Conservation (phyloP, 2,888 invertebrate genomes). For the Scrobipalpa atriplicella region DNA sequence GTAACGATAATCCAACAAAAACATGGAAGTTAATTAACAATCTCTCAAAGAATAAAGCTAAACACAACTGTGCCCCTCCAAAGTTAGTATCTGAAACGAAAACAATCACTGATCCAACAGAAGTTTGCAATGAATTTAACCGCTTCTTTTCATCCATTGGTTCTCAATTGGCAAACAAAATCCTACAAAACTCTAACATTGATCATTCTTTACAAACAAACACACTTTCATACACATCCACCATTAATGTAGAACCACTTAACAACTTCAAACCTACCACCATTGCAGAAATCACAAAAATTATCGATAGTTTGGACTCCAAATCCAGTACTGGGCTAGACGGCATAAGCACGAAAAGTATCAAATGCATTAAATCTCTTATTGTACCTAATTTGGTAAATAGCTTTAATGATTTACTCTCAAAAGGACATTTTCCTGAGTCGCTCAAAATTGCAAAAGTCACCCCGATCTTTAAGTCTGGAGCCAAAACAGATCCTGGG, state of each 20-base stretch:
- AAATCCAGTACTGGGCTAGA: neutral
- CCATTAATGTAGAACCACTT: too few relatives aligned
- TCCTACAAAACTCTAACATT: too few relatives aligned
- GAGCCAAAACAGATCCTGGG: constrained; percentile 16
- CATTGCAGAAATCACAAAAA: neutral
- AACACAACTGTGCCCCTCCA: neutral
- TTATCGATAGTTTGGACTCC: too few relatives aligned
- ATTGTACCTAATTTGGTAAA: neutral
- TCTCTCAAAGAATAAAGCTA: constrained; percentile 14
- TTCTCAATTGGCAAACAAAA: neutral
- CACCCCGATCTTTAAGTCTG: neutral
- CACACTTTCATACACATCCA: neutral
- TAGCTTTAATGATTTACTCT: neutral
- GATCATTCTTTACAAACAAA: too few relatives aligned
- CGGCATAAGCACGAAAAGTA: neutral
- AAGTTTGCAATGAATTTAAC: constrained; percentile 14
- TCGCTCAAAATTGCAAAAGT: neutral
- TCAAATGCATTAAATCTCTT: neutral
- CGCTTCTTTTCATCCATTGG: constrained; percentile 12
- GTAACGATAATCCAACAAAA: too few relatives aligned
- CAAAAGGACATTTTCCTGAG: neutral
- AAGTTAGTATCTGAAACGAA: neutral
- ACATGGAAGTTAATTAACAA: constrained; percentile 11
- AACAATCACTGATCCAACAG: constrained; percentile 4
- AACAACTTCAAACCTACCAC: neutral